Evolutionary conservation across 2,113 vertebrate species (phyloP), one percentile per base, ranked within the genome.

Genomic region (Arenaria interpres): DNA sequence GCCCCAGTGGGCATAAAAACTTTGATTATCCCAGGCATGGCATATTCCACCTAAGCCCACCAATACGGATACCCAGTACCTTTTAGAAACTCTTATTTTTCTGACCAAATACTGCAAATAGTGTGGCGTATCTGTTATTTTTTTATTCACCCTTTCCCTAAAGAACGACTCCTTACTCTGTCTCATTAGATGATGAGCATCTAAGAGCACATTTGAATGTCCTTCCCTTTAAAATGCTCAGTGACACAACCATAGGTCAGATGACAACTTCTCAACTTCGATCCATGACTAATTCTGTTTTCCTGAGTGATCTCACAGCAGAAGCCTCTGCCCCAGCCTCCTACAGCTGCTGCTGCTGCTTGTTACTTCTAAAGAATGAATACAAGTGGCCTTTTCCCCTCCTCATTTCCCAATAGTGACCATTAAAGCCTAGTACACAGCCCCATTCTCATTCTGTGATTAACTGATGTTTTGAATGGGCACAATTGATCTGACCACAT

Each of bases 251-350:
- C 76, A 27, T 2, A 53, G 75, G 67, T 90, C 88, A 84, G 85
- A 76, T 73, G 45, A 14, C 30, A 92, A 67, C 86, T 86, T 50
- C 3, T 67, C 32, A 59, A 22, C 76, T 90, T 46, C 3, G 5
- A 71, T 93, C 73, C 43, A 24, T 72, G 39, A 43, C 80, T 67
- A 93, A 89, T 77, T 95, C 64, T 91, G 60, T 59, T 94, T 95
- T 87, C 73, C 80, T 87, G 73, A 43, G 64, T 81, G 89, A 96
- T 78, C 64, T 78, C 89, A 51, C 15, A 63, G 89, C 84, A 72
- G 46, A 60, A 46, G 48, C 9, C 83, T 68, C 73, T 87, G 64
- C 51, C 84, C 73, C 87, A 87, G 86, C 79, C 75, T 82, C 8
- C 46, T 63, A 48, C 83, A 95, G 91, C 84, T 93, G 79, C 88